phyloP scores from a whole-genome alignment of 2,113 vertebrate genomes.

The Lathamus discolor region DNA sequence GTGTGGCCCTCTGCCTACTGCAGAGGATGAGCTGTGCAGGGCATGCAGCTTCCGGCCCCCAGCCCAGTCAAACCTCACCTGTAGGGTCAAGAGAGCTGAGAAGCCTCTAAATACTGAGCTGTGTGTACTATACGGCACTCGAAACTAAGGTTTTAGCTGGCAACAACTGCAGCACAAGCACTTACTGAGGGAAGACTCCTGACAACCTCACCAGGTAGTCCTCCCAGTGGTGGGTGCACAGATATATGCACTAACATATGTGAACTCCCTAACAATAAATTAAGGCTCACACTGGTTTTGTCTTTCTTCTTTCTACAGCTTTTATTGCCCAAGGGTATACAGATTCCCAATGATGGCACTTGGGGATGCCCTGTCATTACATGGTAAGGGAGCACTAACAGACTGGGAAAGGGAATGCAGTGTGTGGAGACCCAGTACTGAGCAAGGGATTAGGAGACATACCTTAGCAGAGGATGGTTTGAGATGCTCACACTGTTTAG shows the following conservation, averaged over 20 bases:
- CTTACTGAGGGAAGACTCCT: not conserved
- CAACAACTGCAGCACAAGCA: not conserved
- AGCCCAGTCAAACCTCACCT: not conserved
- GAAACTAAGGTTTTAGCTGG: not conserved
- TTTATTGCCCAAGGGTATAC: not conserved
- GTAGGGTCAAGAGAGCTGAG: not conserved
- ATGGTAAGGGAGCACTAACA: not conserved
- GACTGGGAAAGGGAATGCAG: not conserved
- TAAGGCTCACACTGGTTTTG: not conserved
- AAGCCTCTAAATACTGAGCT: not conserved
- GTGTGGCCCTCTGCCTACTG: not conserved
- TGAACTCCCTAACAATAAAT: not conserved
- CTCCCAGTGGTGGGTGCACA: not conserved
- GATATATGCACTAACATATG: not conserved
- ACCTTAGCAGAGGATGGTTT: not conserved
- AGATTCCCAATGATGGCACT: not conserved
- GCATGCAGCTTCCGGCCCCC: fast-evolving
- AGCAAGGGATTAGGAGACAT: not conserved
- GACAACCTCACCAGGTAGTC: not conserved
- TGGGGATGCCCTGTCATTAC: not conserved
- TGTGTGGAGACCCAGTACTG: fast-evolving
- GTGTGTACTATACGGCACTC: not conserved
- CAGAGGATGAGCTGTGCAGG: not conserved
- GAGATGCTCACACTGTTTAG: not conserved
- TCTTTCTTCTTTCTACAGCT: not conserved